These are phyloP conservation scores for Parnassius smintheus DNA, from an alignment of 2,888 invertebrate genomes.

Conservation along the genomic window DNA sequence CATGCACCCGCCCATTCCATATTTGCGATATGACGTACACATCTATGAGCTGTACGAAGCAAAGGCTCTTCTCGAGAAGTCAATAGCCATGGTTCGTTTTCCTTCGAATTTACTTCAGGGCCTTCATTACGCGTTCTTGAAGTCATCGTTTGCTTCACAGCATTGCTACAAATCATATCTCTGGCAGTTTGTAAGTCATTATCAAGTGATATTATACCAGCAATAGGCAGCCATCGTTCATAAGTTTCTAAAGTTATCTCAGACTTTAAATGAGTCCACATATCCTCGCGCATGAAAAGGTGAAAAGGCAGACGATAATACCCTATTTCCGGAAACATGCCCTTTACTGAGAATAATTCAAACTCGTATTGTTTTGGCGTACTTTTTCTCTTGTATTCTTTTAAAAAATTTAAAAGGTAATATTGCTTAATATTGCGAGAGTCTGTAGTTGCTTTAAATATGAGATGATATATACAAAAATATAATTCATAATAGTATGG, in stretches of 20 bases:
- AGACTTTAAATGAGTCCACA: conserved; percentile 76
- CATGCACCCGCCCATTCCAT: conserved; percentile 80
- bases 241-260: conserved; percentile 77
- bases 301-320: conserved; percentile 74
- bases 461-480: conserved; percentile 63
- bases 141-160: conserved; percentile 78
- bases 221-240: conserved; percentile 70
- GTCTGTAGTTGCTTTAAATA: conserved; percentile 53
- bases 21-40: conserved; percentile 73
- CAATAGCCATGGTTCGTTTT: conserved; percentile 66
- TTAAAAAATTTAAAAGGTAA: conserved; percentile 67
- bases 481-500: conserved; percentile 76
- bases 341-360: conserved; percentile 73
- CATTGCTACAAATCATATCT: conserved; percentile 78
- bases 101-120: conserved; percentile 48
- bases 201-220: conserved; percentile 63
- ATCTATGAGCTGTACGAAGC: conserved; percentile 70
- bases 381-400: conserved; percentile 66
- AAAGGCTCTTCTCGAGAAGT: conserved; percentile 67
- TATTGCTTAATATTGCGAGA: conserved; percentile 62
- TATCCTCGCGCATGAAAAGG: conserved; percentile 71
- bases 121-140: conserved; percentile 56
- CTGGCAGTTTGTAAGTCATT: conserved; percentile 68
- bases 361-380: conserved; percentile 74
- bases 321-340: conserved; percentile 76